Base-by-base conservation (phyloP, 2,113 vertebrate genomes). In the Spermophilus dauricus region DNA sequence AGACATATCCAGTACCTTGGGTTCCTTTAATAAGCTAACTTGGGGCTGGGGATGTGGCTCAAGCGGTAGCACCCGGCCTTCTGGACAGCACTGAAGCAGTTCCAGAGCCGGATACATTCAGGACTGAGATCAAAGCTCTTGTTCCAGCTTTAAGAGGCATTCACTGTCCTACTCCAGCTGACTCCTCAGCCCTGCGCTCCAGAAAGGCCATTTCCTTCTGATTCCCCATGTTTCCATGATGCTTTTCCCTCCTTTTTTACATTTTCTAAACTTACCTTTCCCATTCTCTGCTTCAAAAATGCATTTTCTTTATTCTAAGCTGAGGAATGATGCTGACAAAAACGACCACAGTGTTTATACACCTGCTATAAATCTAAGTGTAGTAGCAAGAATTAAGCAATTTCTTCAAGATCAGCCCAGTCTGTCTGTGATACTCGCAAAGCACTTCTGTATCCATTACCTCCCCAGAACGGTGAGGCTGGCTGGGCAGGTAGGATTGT, bases 111-210 rank as follows among this genome's bases (percentile, higher is more conserved):
- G 86, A 45, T 42, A 26, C 11, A 20, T n/a, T 39, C 45, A 11
- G 28, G 65, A 78, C 22, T 26, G 28, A 42, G 84, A 39, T 45
- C 90, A 93, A 93, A 97, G 42, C 51, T 84, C 53, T 73, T 45
- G 22, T 32, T 72, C 42, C 61, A 30, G 45, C 78, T 88, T 24
- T 48, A 17, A 67, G 53, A 42, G 56, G 28, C 32, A 8, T 10
- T 86, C 32, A 13, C 81, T 30, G 26, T 24, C 67, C 63, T 39
- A 34, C 28, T 85, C 80, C 69, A 73, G 11, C 22, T 76, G 78
- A 39, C 37, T 51, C 58, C 5, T 20, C 30, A 94, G 70, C 63
- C 13, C 34, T 91, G 72, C 76, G 34, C 42, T 58, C 26, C 45
- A 95, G 14, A 78, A 56, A 88, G 20, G 42, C 37, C 22, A 26